Base-by-base conservation (phyloP, 1,140 invertebrate genomes). In the Atta cephalotes region DNA sequence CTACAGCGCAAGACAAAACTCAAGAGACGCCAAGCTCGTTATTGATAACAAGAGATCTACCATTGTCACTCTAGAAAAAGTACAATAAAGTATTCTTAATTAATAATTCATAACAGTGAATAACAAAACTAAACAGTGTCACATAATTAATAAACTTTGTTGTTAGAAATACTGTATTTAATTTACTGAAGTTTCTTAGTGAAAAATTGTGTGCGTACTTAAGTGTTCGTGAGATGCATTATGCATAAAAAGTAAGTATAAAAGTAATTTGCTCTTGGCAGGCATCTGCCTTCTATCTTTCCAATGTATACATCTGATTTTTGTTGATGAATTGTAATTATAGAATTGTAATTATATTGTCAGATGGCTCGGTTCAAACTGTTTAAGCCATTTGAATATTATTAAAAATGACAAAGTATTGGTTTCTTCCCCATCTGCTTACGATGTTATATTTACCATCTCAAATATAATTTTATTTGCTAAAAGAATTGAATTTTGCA, bases 21-120 rank as follows among this genome's bases (percentile, higher is more conserved):
- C 96, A 97, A 14, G 96, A 97, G 3, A 97, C 96, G 58, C 97
- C 97, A 80, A 97, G 93, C 79, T 95, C 91, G 12, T 93, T 92
- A 74, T 94, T 91, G 6, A 87, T 80, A n/a, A 95, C 94, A 56
- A 97, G 84, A 31, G 96, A 96, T 68, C 96, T 96, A 63, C 96
- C 96, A 5, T 96, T 96, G 92, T 97, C 96, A 71, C 96, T 96
- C 96, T 95, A 56, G 9, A 90, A 87, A 88, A 60, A 56, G 82
- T 63, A 5, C 16, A 3, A 45, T 0, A 88, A 76, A 88, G 2
- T 16, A 62, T 25, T 81, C 35, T 84, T 49, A 60, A 84, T 82
- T 31, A 60, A 16, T 25, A 18, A 66, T 53, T 68, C 65, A 53
- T 35, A n/a, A 18, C 18, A 35, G n/a, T 35, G 51, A 21, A 51